Evolutionary conservation across 92 coral and sea anemone species (phyloP).

Genomic region (Isaurus tuberculatus): DNA sequence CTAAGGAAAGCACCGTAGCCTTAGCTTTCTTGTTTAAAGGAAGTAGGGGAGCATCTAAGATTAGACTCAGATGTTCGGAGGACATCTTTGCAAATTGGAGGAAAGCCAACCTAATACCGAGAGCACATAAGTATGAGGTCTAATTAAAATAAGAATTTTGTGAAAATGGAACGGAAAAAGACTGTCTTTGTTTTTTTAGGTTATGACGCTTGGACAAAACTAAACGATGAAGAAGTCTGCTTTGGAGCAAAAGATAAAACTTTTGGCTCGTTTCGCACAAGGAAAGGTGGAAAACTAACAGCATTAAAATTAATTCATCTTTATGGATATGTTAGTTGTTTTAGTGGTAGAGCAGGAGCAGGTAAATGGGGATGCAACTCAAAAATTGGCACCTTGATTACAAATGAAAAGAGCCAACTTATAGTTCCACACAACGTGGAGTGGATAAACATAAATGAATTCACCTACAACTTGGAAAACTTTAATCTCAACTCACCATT

Average conservation of each 20-base stretch:
- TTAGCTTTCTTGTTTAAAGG: too few relatives aligned
- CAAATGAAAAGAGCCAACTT: background rate
- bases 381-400: background rate
- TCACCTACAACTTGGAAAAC: background rate
- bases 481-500: background rate
- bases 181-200: background rate
- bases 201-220: conserved; percentile 8
- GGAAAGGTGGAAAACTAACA: conserved; percentile 3
- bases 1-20: too few relatives aligned
- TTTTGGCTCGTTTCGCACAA: conserved; percentile 18
- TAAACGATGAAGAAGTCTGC: conserved; percentile 12
- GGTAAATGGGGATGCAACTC: conserved; percentile 10
- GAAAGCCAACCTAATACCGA: too few relatives aligned
- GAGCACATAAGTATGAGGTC: too few relatives aligned
- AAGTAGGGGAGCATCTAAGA: too few relatives aligned
- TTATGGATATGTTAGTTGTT: background rate
- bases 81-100: too few relatives aligned
- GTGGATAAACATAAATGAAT: background rate
- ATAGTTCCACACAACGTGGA: background rate
- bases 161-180: background rate
- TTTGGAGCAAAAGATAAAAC: conserved; percentile 2
- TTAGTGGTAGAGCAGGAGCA: too few relatives aligned
- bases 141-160: too few relatives aligned
- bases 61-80: too few relatives aligned
- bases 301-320: conserved; percentile 21